A percentile compares a stretch with the other conserved stretches of the same genome.
Evolutionary conservation across 1,140 invertebrate species (phyloP).

Genomic region (Telenomus remus): DNA sequence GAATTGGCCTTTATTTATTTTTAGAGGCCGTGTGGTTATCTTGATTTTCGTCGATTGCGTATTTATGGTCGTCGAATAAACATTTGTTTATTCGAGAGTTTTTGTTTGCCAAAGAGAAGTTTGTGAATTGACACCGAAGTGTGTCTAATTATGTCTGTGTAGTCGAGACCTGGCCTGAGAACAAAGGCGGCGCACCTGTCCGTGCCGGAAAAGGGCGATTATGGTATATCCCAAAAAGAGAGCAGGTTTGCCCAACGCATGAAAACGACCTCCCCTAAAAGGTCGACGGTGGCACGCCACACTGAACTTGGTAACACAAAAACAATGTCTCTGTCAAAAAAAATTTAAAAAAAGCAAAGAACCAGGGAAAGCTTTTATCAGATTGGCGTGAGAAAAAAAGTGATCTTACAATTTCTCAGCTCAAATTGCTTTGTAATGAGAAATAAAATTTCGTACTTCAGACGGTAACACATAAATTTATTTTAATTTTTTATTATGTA

Average conservation of each 20-base stretch:
- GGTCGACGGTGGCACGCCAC: constrained; percentile 1
- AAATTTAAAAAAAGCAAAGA: too few relatives aligned
- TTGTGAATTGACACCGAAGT: not conserved
- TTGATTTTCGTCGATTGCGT: not conserved
- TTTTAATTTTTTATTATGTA: not conserved
- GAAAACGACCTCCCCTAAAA: constrained; percentile 22
- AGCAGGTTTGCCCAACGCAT: constrained; percentile 29
- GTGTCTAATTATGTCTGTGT: constrained; percentile 34
- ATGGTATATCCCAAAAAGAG: constrained; percentile 50
- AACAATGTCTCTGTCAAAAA: too few relatives aligned
- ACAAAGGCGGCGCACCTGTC: constrained; percentile 43
- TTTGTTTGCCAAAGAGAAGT: not conserved
- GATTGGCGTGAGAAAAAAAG: too few relatives aligned
- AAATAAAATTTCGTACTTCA: not conserved
- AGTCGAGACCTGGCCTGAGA: constrained; percentile 25
- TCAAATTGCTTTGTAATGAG: too few relatives aligned
- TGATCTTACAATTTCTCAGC: too few relatives aligned
- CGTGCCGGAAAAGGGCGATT: constrained; percentile 58
- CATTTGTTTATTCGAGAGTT: not conserved
- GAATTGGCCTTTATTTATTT: too few relatives aligned
- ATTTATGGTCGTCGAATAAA: not conserved
- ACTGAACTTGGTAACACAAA: not conserved
- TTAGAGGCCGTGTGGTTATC: too few relatives aligned
- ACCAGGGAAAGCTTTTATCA: too few relatives aligned
- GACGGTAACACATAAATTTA: not conserved